Conservation (phyloP, 2,888 invertebrate genomes). For the Epinotia bilunana region DNA sequence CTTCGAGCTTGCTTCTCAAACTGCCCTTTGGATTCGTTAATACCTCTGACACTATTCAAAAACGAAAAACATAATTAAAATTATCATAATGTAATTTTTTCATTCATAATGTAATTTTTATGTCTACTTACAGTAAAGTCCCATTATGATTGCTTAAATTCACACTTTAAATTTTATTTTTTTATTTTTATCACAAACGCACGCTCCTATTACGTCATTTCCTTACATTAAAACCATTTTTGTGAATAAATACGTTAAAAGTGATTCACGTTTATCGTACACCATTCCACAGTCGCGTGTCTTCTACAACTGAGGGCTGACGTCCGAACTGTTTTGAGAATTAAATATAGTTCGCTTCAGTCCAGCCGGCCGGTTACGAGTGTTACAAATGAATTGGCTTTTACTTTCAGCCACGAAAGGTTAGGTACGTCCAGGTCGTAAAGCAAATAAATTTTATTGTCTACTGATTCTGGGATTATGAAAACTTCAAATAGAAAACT, state of each 20-base stretch:
- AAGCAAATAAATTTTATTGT: background rate
- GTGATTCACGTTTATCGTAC: conserved; percentile 63
- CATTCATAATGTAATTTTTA: conserved; percentile 10
- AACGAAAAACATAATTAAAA: conserved; percentile 48
- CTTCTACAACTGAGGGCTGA: conserved; percentile 76
- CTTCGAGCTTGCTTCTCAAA: conserved; percentile 87
- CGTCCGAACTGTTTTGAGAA: conserved; percentile 70
- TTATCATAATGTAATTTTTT: background rate
- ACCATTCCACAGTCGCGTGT: conserved; percentile 73
- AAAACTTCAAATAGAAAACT: background rate
- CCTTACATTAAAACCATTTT: conserved; percentile 54
- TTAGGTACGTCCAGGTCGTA: conserved; percentile 34
- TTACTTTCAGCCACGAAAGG: conserved; percentile 47
- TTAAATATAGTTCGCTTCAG: conserved; percentile 73
- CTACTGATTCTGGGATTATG: background rate
- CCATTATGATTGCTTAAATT: conserved; percentile 59
- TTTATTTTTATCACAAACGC: conserved; percentile 53
- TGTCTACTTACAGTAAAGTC: conserved; percentile 70
- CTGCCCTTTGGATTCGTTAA: conserved; percentile 69
- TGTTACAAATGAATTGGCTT: conserved; percentile 57
- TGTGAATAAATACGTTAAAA: conserved; percentile 71
- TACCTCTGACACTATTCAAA: conserved; percentile 73
- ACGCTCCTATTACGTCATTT: conserved; percentile 63
- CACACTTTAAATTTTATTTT: conserved; percentile 57
- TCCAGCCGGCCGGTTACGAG: conserved; percentile 60